Evolutionary conservation across 1,140 invertebrate genomes (phyloP).

Genomic region (Acromyrmex echinatior): DNA sequence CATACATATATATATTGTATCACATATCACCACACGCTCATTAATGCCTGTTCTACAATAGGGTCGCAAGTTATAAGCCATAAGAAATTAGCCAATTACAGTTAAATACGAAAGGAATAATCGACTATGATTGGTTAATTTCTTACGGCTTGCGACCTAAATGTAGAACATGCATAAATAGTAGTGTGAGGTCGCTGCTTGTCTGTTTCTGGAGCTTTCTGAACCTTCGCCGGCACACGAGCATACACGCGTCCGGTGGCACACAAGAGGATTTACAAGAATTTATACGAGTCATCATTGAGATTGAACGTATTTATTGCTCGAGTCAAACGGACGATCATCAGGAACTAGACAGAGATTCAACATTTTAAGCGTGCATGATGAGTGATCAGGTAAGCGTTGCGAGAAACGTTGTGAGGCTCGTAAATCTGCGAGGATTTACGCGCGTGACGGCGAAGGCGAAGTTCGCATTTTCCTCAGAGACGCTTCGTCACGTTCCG

Average conservation of each 20-base stretch:
- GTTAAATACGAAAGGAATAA: no score
- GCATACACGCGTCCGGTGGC: neutral
- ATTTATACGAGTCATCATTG: conserved; percentile 69
- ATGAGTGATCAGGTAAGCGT: conserved; percentile 72
- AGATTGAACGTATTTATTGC: conserved; percentile 8
- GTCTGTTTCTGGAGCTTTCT: conserved; percentile 69
- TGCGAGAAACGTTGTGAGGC: neutral
- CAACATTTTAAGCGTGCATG: neutral
- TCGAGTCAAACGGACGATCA: neutral
- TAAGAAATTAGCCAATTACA: no score
- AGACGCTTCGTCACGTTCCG: neutral
- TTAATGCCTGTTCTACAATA: no score
- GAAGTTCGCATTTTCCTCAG: neutral
- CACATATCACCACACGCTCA: no score
- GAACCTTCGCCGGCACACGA: conserved; percentile 66
- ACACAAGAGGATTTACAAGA: neutral
- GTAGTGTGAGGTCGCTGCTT: conserved; percentile 1
- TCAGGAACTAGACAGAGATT: conserved; percentile 17
- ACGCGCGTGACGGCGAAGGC: neutral
- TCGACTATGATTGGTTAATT: no score
- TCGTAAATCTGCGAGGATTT: neutral
- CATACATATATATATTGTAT: no score
- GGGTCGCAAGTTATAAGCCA: no score
- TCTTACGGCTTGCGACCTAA: no score
- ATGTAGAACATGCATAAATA: neutral